A percentile compares a stretch with the other conserved stretches of the same genome.
Conservation (phyloP, 2,113 vertebrate genomes). For the Hemibagrus wyckioides region DNA sequence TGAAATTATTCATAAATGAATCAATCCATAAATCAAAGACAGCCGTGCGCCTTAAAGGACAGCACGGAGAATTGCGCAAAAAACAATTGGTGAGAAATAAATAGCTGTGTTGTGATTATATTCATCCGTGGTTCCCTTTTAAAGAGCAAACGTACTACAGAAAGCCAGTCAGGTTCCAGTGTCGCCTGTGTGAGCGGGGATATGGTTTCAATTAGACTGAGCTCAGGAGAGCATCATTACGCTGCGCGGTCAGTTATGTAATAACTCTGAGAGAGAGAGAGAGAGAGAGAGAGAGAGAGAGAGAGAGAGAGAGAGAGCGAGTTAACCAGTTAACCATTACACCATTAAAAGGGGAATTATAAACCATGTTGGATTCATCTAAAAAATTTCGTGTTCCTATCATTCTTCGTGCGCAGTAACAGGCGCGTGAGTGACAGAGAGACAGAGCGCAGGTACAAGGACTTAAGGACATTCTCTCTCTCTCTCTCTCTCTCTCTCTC, state of each 20-base stretch:
- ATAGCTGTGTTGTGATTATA: neutral
- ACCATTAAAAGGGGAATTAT: neutral
- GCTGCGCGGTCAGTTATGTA: slow-evolving; percentile 25
- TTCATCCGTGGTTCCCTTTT: neutral
- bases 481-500: neutral
- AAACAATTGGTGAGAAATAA: too few relatives aligned
- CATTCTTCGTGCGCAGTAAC: neutral
- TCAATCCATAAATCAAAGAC: neutral
- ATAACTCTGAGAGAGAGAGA: slow-evolving; percentile 18
- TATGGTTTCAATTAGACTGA: slow-evolving; percentile 37
- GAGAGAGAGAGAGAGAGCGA: neutral
- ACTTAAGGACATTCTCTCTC: too few relatives aligned
- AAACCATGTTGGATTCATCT: neutral
- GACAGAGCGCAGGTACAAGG: neutral
- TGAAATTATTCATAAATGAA: neutral
- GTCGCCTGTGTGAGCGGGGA: slow-evolving; percentile 1
- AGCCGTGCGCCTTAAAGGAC: neutral
- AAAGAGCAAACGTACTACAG: neutral
- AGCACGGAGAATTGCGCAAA: neutral
- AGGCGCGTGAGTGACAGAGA: neutral
- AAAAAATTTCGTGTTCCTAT: neutral
- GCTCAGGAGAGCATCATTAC: slow-evolving; percentile 37
- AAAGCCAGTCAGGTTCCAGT: slow-evolving; percentile 11
- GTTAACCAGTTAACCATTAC: neutral
- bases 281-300: slow-evolving; percentile 18